Percentiles rank a stretch among this genome's conserved stretches.
phyloP scores from a whole-genome alignment of 2,113 vertebrate genomes.

The Cynocephalus volans region DNA sequence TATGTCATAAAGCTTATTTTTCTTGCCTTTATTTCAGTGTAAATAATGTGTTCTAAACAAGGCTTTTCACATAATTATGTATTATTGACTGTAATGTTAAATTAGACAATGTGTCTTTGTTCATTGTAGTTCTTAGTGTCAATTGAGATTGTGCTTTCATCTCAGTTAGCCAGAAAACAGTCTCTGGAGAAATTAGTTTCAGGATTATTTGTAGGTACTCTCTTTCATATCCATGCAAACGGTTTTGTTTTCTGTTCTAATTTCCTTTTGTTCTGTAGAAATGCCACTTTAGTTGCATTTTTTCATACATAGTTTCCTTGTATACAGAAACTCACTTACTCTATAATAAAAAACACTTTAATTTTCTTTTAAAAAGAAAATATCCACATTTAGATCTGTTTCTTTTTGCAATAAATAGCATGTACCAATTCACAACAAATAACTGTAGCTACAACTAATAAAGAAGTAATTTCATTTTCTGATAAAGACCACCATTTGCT shows the following conservation, averaged over 20 bases:
- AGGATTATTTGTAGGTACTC: conserved; percentile 9
- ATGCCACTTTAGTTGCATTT: background rate
- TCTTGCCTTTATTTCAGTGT: conserved; percentile 39
- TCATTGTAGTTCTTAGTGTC: conserved; percentile 10
- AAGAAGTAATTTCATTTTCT: conserved; percentile 39
- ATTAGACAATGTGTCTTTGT: background rate
- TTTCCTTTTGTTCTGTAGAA: conserved; percentile 48
- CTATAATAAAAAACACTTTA: conserved; percentile 35
- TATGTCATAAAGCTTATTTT: background rate
- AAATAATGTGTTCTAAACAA: background rate
- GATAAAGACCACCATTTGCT: background rate
- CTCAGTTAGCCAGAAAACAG: conserved; percentile 26
- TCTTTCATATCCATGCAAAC: background rate
- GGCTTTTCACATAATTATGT: background rate
- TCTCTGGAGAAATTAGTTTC: background rate
- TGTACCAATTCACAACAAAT: background rate
- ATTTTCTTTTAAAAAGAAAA: conserved; percentile 38
- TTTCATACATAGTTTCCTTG: background rate
- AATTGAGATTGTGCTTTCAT: background rate
- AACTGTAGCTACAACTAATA: background rate
- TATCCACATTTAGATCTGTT: background rate
- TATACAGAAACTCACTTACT: background rate
- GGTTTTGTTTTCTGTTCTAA: background rate
- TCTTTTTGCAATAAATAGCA: conserved; percentile 46
- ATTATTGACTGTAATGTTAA: background rate